Base-by-base conservation (phyloP, 2,113 vertebrate species). In the Conger conger region DNA sequence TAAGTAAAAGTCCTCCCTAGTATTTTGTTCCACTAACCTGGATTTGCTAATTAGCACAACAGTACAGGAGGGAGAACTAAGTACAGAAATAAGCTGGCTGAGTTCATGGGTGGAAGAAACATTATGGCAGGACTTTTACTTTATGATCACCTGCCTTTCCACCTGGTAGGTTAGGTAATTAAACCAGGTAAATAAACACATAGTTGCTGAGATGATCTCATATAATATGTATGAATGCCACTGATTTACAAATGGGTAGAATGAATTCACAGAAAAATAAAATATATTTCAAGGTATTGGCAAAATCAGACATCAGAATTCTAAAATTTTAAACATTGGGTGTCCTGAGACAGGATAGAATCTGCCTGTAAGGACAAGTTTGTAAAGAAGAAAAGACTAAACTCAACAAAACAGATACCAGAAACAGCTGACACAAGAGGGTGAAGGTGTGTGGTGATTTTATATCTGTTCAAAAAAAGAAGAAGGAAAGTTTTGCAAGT, bases 91-190 rank as follows among this genome's bases (percentile, higher is more conserved):
- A n/a, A n/a, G n/a, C n/a, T n/a, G n/a, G n/a, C n/a, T n/a, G n/a
- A n/a, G n/a, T n/a, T n/a, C n/a, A n/a, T n/a, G n/a, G n/a, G n/a
- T n/a, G n/a, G n/a, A n/a, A n/a, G n/a, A n/a, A n/a, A n/a, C n/a
- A n/a, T n/a, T n/a, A n/a, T n/a, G n/a, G n/a, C n/a, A n/a, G n/a
- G n/a, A n/a, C n/a, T n/a, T n/a, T n/a, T n/a, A n/a, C n/a, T n/a
- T n/a, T n/a, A n/a, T n/a, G n/a, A n/a, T n/a, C n/a, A n/a, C n/a
- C n/a, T n/a, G n/a, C n/a, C n/a, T n/a, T n/a, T n/a, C n/a, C n/a
- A n/a, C n/a, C n/a, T 30, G 50, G 37, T 79, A 18, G 76, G 76
- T 45, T 79, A 76, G 79, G 79, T 84, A 60, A 79, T 42, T 79
- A 50, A 38, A 45, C 76, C 79, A 50, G 30, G 76, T 57, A 84